phyloP scores from a whole-genome alignment of 2,113 vertebrate genomes.

The Macheiramphus alcinus region DNA sequence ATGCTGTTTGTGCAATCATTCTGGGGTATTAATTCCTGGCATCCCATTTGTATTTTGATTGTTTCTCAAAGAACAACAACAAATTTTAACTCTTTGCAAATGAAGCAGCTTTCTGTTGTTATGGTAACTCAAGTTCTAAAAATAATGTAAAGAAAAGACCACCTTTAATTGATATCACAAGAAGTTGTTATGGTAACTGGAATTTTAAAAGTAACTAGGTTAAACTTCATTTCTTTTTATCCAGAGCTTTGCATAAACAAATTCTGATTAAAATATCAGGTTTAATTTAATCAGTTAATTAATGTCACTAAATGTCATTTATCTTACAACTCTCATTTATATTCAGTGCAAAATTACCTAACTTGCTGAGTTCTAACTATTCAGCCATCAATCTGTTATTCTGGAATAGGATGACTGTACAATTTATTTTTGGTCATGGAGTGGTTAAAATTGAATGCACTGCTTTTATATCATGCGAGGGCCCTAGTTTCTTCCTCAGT shows the following conservation, averaged over 20 bases:
- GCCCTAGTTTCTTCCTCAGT: not conserved
- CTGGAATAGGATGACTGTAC: conserved; percentile 8
- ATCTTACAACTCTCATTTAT: conserved; percentile 78
- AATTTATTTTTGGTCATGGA: conserved; percentile 9
- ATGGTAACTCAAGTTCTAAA: conserved; percentile 79
- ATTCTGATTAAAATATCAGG: conserved; percentile 86
- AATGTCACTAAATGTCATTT: conserved; percentile 88
- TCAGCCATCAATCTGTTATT: conserved; percentile 55
- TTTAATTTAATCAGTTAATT: conserved; percentile 88
- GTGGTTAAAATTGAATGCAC: conserved; percentile 6
- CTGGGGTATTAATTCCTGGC: conserved; percentile 62
- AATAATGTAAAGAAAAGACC: conserved; percentile 77
- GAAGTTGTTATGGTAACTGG: conserved; percentile 84
- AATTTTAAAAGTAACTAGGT: conserved; percentile 82
- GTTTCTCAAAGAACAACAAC: conserved; percentile 69
- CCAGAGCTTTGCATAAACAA: conserved; percentile 80
- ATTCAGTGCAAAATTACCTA: conserved; percentile 76
- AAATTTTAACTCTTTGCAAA: conserved; percentile 74
- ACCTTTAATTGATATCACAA: conserved; percentile 80
- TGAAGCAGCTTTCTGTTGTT: conserved; percentile 72
- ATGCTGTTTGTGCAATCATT: conserved; percentile 57
- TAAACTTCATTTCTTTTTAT: conserved; percentile 78
- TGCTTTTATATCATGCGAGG: not conserved
- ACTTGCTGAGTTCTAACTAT: conserved; percentile 72
- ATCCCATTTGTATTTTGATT: conserved; percentile 72